These are phyloP conservation scores for Uropsilus gracilis DNA, from an alignment of 2,113 vertebrate genomes.

Conservation along the genomic window DNA sequence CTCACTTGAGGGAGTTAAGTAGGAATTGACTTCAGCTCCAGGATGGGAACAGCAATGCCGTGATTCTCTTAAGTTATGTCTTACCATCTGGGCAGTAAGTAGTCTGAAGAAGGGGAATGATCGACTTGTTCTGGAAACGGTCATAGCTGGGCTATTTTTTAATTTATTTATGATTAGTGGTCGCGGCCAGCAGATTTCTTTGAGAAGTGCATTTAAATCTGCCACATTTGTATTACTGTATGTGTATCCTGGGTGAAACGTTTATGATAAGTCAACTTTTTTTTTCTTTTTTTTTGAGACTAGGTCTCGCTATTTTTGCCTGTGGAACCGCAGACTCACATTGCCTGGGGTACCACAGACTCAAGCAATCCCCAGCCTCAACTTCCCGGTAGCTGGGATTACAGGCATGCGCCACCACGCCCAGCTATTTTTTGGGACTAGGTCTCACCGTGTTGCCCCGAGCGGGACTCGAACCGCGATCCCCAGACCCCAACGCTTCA, in stretches of 20 bases:
- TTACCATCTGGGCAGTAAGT: background rate
- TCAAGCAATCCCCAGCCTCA: no score
- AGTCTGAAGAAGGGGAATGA: background rate
- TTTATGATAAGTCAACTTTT: constrained; percentile 77
- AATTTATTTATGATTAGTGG: constrained; percentile 70
- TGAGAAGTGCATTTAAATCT: constrained; percentile 69
- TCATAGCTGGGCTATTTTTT: constrained; percentile 44
- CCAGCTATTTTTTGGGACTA: no score
- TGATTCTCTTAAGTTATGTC: background rate
- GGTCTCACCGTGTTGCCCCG: no score
- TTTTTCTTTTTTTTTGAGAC: no score
- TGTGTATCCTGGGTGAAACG: constrained; percentile 57
- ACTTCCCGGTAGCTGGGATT: no score
- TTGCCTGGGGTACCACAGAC: no score
- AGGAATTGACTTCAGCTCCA: background rate
- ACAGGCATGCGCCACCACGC: no score
- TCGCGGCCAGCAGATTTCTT: constrained; percentile 66
- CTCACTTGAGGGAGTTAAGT: background rate
- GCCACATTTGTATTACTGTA: constrained; percentile 60
- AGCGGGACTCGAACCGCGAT: no score
- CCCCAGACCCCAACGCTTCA: no score
- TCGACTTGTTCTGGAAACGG: constrained; percentile 32
- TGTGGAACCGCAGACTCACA: no score
- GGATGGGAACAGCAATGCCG: no score
- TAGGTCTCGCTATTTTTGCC: no score